Evolutionary conservation across 1,140 invertebrate species (phyloP), one percentile per base, ranked within the genome.

Genomic region (Sitophilus oryzae): DNA sequence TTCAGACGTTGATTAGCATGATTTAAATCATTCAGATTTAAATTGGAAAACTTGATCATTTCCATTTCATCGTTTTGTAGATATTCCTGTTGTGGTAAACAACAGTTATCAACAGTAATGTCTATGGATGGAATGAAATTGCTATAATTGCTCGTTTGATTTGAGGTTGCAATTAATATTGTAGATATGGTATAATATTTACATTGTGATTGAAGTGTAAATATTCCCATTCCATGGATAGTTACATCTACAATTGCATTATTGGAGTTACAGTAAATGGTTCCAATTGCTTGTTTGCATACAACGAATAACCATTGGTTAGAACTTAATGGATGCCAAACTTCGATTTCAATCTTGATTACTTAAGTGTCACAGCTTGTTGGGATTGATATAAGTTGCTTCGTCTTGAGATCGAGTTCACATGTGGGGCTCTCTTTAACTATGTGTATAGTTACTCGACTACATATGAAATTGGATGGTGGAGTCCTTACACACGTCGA

Each of bases 131-230:
- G 45, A 10, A 54, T 50, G 22, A 25, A 48, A 20, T 59, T 36
- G 10, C 45, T 52, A 23, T 15, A 58, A 20, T 45, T 52, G 9
- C 19, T n/a, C 0, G 44, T 45, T 34, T 14, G n/a, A 20, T 59
- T 54, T n/a, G n/a, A n/a, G n/a, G n/a, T n/a, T n/a, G n/a, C n/a
- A n/a, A n/a, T n/a, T n/a, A n/a, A n/a, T n/a, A 59, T n/a, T n/a
- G 57, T 49, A 10, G 40, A 53, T 11, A 54, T 34, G 2, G 51
- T 59, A 19, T 44, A 59, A 30, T 46, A 49, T 42, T 59, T 50
- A 19, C 57, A 59, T 36, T n/a, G 14, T 36, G 43, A 8, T 42
- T 20, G 6, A 9, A 58, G 14, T 20, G 14, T 20, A 22, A 53
- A 15, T 2, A 53, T 52, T 42, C 56, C 51, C 4, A 30, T 37